Evolutionary conservation across 1,140 invertebrate genomes (phyloP).

Genomic region (Sipha flava): DNA sequence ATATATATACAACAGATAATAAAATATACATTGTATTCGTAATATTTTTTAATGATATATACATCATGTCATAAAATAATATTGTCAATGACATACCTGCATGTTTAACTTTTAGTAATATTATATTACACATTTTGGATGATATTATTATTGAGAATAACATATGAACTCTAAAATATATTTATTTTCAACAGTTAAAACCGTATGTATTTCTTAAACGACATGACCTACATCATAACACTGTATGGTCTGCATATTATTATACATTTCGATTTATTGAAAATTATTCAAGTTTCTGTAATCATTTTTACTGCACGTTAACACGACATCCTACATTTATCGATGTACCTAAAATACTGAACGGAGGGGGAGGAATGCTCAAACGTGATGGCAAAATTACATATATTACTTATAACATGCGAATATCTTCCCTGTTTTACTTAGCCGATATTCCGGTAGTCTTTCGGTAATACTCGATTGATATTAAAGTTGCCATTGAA

Average conservation of each 20-base stretch:
- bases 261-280: slow-evolving; percentile 3
- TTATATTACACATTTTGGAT: not conserved
- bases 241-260: not conserved
- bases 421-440: not conserved
- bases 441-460: not conserved
- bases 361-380: not conserved
- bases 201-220: not conserved
- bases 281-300: not conserved
- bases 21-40: not conserved
- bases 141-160: not conserved
- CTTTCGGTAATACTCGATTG: not conserved
- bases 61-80: not conserved
- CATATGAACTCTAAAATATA: not conserved
- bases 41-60: not conserved
- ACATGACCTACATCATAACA: slow-evolving; percentile 21
- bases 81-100: not conserved
- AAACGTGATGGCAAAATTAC: not conserved
- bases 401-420: not conserved
- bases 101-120: not conserved
- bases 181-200: not conserved
- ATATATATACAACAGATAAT: not conserved
- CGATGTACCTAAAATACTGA: not conserved
- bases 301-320: slow-evolving; percentile 1
- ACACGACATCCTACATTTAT: not conserved
- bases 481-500: not conserved